These are phyloP conservation scores for Ganaspis sp. DNA, from an alignment of 1,140 invertebrate genomes.

Conservation along the genomic window DNA sequence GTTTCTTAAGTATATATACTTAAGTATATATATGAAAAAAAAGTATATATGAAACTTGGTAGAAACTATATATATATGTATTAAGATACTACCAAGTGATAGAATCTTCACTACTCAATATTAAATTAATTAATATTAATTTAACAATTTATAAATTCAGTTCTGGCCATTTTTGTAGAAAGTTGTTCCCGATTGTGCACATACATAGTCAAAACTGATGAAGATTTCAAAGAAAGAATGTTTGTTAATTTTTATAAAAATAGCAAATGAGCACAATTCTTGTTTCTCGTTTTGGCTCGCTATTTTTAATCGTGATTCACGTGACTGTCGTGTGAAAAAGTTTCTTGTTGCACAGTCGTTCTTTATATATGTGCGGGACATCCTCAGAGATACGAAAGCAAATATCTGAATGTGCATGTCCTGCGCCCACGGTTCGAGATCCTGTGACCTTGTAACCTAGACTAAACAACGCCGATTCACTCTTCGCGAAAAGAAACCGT, in stretches of 20 bases:
- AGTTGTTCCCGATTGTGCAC: too few relatives aligned
- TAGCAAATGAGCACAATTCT: neutral
- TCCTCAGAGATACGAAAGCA: conserved; percentile 39
- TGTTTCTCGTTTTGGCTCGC: neutral
- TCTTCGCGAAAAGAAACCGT: neutral
- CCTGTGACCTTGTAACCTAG: conserved; percentile 27
- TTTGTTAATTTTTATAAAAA: neutral
- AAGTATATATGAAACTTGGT: too few relatives aligned
- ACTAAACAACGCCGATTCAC: conserved; percentile 3
- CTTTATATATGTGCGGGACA: conserved; percentile 38
- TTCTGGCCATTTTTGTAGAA: too few relatives aligned
- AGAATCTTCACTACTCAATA: too few relatives aligned
- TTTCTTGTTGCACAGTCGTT: neutral
- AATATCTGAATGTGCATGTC: conserved; percentile 47
- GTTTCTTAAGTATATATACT: too few relatives aligned
- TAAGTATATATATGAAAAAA: too few relatives aligned
- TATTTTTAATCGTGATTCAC: conserved; percentile 8
- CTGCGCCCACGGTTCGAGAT: conserved; percentile 40
- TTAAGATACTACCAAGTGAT: too few relatives aligned
- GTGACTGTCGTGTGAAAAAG: neutral
- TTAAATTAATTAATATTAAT: too few relatives aligned
- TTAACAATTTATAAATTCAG: too few relatives aligned
- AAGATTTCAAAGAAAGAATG: too few relatives aligned
- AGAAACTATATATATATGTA: too few relatives aligned
- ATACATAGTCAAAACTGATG: too few relatives aligned